phyloP scores from a whole-genome alignment of 2,113 vertebrate species.

The Oophaga pumilio region DNA sequence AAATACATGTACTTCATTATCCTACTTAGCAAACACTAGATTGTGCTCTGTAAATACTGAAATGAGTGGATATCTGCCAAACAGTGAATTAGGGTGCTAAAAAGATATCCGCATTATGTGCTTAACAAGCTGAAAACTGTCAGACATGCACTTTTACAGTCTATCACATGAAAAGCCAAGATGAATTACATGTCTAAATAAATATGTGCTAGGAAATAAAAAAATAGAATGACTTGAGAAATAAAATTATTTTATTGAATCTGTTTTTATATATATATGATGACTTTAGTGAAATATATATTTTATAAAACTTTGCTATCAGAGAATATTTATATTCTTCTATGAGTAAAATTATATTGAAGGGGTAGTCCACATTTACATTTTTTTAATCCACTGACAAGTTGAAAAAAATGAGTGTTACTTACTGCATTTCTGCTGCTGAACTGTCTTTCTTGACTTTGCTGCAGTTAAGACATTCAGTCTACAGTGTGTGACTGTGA shows the following conservation, averaged over 20 bases:
- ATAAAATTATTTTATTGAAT: neutral
- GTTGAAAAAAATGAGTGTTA: no score
- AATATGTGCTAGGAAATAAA: neutral
- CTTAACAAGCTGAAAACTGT: conserved; percentile 12
- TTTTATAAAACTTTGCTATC: neutral
- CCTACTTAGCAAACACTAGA: conserved; percentile 22
- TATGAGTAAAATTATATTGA: neutral
- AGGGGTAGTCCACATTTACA: no score
- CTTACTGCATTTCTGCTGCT: no score
- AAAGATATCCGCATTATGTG: conserved; percentile 4
- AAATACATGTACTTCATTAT: conserved; percentile 26
- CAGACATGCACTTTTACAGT: neutral
- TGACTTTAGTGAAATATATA: neutral
- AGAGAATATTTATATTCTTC: neutral
- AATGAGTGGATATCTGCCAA: neutral
- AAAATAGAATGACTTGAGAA: neutral
- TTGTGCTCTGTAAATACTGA: conserved; percentile 25
- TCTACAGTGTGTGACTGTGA: no score
- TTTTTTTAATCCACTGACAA: no score
- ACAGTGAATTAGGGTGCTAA: neutral
- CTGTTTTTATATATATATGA: neutral
- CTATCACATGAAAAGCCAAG: neutral
- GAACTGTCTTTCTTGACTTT: no score
- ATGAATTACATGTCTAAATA: neutral
- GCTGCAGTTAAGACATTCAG: no score